Percentiles rank a stretch among this genome's conserved stretches.
Evolutionary conservation across 2,888 invertebrate species (phyloP).

Genomic region (Lucinisca nassula): DNA sequence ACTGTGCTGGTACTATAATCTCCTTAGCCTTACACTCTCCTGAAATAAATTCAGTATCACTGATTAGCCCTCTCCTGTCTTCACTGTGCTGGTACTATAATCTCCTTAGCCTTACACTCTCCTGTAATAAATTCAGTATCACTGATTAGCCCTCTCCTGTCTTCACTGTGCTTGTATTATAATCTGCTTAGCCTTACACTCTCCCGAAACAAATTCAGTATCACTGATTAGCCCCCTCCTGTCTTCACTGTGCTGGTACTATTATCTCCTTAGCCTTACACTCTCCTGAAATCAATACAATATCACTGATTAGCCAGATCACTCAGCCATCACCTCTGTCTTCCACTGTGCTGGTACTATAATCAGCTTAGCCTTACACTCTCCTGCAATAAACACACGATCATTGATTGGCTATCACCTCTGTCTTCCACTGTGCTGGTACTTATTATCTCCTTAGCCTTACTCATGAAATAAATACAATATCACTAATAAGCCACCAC

Average conservation of each 20-base stretch:
- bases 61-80: too few species aligned
- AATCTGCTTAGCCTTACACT: too few species aligned
- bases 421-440: conserved; percentile 54
- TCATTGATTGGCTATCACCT: too few species aligned
- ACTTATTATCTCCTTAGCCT: conserved; percentile 57
- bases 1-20: conserved; percentile 47
- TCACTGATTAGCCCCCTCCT: too few species aligned
- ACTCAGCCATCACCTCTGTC: conserved; percentile 69
- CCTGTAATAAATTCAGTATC: too few species aligned
- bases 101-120: conserved; percentile 43
- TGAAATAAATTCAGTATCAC: too few species aligned
- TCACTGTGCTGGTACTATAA: conserved; percentile 53
- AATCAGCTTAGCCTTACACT: conserved; percentile 44
- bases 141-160: too few species aligned
- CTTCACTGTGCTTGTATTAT: too few species aligned
- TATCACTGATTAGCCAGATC: too few species aligned
- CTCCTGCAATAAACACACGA: conserved; percentile 45
- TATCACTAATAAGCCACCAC: too few species aligned
- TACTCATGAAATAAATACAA: conserved; percentile 28
- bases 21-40: conserved; percentile 50
- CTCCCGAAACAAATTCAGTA: too few species aligned
- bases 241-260: conserved; percentile 49
- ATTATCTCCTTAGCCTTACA: conserved; percentile 49
- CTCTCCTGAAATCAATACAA: conserved; percentile 32
- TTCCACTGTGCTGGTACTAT: conserved; percentile 54